Evolutionary conservation across 2,113 vertebrate genomes (phyloP), one percentile per base, ranked within the genome.

Genomic region (Perca schrenkii): DNA sequence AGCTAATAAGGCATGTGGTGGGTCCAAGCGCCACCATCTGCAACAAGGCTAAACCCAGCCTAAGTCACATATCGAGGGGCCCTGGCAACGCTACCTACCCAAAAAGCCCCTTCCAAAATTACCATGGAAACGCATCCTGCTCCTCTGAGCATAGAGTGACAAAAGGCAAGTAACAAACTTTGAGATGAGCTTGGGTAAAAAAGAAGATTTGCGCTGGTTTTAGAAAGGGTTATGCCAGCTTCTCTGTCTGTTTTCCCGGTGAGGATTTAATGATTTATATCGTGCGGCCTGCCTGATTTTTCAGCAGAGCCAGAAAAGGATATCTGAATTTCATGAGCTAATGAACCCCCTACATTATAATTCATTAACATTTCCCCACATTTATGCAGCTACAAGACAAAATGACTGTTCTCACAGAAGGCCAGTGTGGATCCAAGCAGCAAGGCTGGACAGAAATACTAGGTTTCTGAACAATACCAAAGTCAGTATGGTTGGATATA

Each of bases 271-370:
- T 50, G 79, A 91, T 90, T 93, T 78, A 83, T 79, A 70, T 72
- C 17, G 8, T 79, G 46, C 6, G 34, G 68, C 14, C 65, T 58
- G 74, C 16, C 54, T 87, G 53, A 57, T 83, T 86, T 88, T 86
- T 76, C 57, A 68, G 47, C 40, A 77, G 60, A 72, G 65, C 68
- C 60, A 80, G 40, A 64, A 72, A 74, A 68, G 43, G 50, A 90
- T 65, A 85, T 77, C 74, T 79, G 76, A 83, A 90, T 89, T 93
- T 84, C 88, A 93, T 90, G 87, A 92, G 87, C 83, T 90, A 78
- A 88, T 81, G 89, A 92, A 87, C 71, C 68, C 77, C 36, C 83
- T 47, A 78, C 57, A 91, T 91, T 91, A 91, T 85, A 79, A 87
- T 86, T 88, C 83, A 88, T 91, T 91, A 91, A 84, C 79, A 91